Evolutionary conservation across 2,113 vertebrate species (phyloP), one percentile per base, ranked within the genome.

Genomic region (Pleuronectes platessa): DNA sequence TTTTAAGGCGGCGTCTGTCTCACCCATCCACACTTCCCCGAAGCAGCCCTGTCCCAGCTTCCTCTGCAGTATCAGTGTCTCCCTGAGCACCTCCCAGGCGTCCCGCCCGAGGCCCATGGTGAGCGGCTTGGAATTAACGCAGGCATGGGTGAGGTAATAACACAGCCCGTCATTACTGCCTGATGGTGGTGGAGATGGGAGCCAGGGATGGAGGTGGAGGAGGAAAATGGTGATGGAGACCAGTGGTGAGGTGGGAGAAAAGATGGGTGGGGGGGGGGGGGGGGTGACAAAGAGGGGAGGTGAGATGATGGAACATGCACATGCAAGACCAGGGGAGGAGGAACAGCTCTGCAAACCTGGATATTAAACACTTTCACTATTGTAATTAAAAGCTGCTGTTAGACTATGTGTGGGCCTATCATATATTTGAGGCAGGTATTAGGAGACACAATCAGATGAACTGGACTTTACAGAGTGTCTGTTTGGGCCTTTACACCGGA

Each of bases 11-110:
- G 64, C 11, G 12, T 82, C 75, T 40, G 67, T 79, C 97, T 94
- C 97, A 99, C 98, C 98, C 94, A 96, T 96, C 95, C 96, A 98
- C 80, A 99, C 98, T 68, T 98, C 97, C 88, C 97, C 98, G 2
- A 99, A 99, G 94, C 96, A 98, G 89, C 98, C 98, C 76, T 97
- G 97, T 87, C 98, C 98, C 90, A 99, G 94, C 84, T 96, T 96
- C 87, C 76, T 86, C 79, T 96, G 74, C 14, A 98, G 76, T 51
- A 72, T 58, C 82, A 99, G 94, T 54, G 95, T 95, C 1, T 92
- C 92, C 67, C 97, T 95, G 61, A 26, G 12, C 83, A 99, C 97
- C 89, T 99, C 97, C 98, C 98, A 99, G 65, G 97, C 97, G 0
- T 99, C 98, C 83, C 95, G 96, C 81, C 96, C 95, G 72, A 99